phyloP scores from a whole-genome alignment of 2,113 vertebrate genomes.

The Rattus norvegicus region DNA sequence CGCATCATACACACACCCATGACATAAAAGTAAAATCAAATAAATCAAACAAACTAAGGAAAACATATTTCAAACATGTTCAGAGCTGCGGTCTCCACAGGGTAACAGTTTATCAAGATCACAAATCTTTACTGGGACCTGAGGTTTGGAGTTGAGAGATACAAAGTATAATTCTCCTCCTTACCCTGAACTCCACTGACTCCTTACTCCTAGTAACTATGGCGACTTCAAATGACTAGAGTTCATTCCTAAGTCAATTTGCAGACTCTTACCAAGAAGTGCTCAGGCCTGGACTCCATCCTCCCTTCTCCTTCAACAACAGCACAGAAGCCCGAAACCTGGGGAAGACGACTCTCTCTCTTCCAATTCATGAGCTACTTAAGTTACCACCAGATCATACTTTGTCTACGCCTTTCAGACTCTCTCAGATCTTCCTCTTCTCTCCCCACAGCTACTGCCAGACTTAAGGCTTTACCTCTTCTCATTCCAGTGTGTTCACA shows the following conservation, averaged over 20 bases:
- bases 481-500: not conserved
- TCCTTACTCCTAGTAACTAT: not conserved
- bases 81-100: not conserved
- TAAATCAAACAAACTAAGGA: conserved; percentile 1
- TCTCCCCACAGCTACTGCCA: not conserved
- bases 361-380: not conserved
- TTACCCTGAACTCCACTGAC: not conserved
- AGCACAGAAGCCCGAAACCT: not conserved
- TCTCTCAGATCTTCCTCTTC: not conserved
- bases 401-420: not conserved
- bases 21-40: not conserved
- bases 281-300: not conserved
- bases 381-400: not conserved
- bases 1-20: not conserved
- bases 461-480: not conserved
- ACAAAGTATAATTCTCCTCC: not conserved
- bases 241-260: not conserved
- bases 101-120: not conserved
- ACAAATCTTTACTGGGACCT: not conserved
- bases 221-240: not conserved
- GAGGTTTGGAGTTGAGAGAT: not conserved
- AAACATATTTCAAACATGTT: not conserved
- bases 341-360: not conserved
- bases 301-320: not conserved
- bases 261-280: not conserved